A percentile compares a stretch with the other conserved stretches of the same genome.
Conservation (phyloP, 2,888 invertebrate species). For the Drosophila buzzatii region DNA sequence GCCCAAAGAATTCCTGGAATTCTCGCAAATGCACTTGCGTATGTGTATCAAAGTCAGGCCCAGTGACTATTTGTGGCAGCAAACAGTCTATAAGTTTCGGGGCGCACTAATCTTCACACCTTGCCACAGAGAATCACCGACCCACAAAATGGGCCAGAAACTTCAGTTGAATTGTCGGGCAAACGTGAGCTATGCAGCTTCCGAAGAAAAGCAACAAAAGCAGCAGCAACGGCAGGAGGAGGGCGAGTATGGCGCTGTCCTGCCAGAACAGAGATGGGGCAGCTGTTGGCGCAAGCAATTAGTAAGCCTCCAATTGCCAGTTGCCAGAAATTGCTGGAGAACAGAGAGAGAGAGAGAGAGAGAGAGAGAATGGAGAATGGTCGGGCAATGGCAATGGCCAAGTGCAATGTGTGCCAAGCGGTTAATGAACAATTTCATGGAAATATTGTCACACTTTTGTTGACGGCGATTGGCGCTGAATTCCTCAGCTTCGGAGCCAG, state of each 20-base stretch:
- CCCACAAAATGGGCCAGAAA: conserved; percentile 49
- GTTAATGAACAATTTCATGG: conserved; percentile 81
- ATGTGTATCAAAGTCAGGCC: conserved; percentile 44
- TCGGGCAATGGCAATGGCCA: conserved; percentile 36
- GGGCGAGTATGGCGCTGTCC: conserved; percentile 54
- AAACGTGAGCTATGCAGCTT: conserved; percentile 76
- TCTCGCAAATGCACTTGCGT: conserved; percentile 39
- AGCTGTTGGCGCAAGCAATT: conserved; percentile 69
- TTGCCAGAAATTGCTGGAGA: conserved; percentile 64
- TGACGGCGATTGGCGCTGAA: conserved; percentile 73
- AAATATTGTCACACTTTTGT: conserved; percentile 79
- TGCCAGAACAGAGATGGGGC: conserved; percentile 18
- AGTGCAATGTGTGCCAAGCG: conserved; percentile 80
- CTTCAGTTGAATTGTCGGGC: conserved; percentile 80
- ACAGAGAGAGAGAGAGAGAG: conserved; percentile 5
- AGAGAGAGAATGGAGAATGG: not conserved
- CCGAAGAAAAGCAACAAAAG: conserved; percentile 70
- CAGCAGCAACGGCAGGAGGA: not conserved
- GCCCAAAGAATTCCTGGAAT: conserved; percentile 61
- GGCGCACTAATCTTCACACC: conserved; percentile 81
- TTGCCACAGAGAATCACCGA: conserved; percentile 46
- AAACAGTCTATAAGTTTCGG: conserved; percentile 47
- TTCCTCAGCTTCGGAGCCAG: conserved; percentile 51
- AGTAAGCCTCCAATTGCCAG: conserved; percentile 58
- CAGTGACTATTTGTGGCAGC: conserved; percentile 36